Conservation (phyloP, 2,888 invertebrate genomes). For the Hypercompe scribonia region DNA sequence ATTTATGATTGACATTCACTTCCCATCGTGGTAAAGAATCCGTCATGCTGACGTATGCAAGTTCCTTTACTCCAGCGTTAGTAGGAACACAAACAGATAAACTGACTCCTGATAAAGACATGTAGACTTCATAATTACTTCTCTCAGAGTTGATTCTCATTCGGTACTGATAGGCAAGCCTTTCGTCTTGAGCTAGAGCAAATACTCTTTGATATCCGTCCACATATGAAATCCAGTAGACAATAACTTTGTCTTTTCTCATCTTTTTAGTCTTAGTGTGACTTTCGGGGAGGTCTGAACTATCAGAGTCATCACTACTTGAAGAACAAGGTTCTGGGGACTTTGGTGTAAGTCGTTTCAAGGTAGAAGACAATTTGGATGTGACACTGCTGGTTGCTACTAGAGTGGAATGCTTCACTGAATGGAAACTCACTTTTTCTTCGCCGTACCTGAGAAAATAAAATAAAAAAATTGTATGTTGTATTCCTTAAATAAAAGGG, state of each 20-base stretch:
- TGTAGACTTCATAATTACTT: slow-evolving; percentile 89
- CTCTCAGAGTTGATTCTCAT: slow-evolving; percentile 88
- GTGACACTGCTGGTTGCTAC: slow-evolving; percentile 81
- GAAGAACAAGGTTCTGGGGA: slow-evolving; percentile 85
- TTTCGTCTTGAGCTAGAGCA: slow-evolving; percentile 91
- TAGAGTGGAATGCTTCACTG: slow-evolving; percentile 86
- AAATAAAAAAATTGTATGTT: background rate
- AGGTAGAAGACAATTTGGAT: slow-evolving; percentile 84
- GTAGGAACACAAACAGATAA: slow-evolving; percentile 86
- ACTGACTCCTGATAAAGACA: slow-evolving; percentile 90
- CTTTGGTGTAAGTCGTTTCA: slow-evolving; percentile 83
- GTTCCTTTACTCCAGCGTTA: slow-evolving; percentile 84
- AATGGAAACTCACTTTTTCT: slow-evolving; percentile 91
- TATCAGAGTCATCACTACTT: slow-evolving; percentile 88
- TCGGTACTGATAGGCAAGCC: slow-evolving; percentile 88
- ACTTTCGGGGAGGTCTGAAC: slow-evolving; percentile 77
- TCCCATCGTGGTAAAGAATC: slow-evolving; percentile 93
- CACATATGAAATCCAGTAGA: slow-evolving; percentile 93
- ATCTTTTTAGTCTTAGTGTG: slow-evolving; percentile 87
- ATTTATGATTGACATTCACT: slow-evolving; percentile 91
- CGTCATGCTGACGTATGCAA: slow-evolving; percentile 89
- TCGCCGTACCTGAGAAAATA: slow-evolving; percentile 86
- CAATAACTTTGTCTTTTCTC: slow-evolving; percentile 91
- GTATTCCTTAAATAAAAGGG: too few species aligned
- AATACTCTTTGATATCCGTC: slow-evolving; percentile 91